Evolutionary conservation across 2,888 invertebrate genomes (phyloP).

Genomic region (Dryococelus australis): DNA sequence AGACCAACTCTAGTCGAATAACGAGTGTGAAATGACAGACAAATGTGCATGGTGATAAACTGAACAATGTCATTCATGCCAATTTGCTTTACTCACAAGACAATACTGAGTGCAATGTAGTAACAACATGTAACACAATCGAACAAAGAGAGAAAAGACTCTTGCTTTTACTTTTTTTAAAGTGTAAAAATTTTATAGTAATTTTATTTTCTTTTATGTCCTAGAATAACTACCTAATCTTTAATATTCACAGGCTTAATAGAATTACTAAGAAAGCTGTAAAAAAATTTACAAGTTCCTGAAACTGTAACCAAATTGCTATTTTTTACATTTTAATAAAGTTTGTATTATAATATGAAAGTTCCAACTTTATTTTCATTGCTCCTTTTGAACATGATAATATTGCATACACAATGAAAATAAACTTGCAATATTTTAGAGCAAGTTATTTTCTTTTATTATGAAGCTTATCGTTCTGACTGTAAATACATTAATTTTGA

Average conservation of each 20-base stretch:
- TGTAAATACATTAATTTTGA: no score
- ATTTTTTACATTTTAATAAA: not conserved
- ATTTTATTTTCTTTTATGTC: not conserved
- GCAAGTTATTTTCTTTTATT: no score
- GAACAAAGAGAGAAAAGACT: not conserved
- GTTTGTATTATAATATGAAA: not conserved
- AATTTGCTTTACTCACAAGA: not conserved
- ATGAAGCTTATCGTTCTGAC: no score
- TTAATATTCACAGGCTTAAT: not conserved
- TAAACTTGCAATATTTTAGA: no score
- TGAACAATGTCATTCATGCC: not conserved
- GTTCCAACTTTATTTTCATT: not conserved
- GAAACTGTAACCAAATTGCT: conserved; percentile 1
- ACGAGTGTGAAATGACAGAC: not conserved
- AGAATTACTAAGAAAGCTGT: not conserved
- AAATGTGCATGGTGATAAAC: not conserved
- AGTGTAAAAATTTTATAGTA: not conserved
- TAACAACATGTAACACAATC: not conserved
- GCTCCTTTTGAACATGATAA: no score
- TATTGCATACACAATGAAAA: no score
- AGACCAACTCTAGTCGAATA: not conserved
- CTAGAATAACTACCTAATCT: not conserved
- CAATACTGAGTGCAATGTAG: not conserved
- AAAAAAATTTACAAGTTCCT: not conserved
- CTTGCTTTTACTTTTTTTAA: not conserved